Evolutionary conservation across 2,113 vertebrate genomes (phyloP).

Genomic region (Lophura nycthemera): DNA sequence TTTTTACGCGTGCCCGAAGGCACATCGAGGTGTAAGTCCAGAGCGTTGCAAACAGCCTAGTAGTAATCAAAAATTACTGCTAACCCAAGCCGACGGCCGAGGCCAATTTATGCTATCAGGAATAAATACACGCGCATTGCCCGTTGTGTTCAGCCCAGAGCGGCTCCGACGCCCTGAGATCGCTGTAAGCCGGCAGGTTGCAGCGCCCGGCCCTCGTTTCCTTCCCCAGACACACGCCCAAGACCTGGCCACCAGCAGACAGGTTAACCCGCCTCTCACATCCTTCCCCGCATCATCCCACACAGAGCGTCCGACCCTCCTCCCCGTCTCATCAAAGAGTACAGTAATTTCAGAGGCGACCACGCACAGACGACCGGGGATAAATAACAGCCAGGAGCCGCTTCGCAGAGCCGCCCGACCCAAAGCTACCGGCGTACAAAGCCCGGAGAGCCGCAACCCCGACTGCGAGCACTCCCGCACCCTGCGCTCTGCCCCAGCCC

Average conservation of each 20-base stretch:
- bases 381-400: not conserved
- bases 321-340: not conserved
- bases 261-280: not conserved
- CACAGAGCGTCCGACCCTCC: not conserved
- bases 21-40: not conserved
- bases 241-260: not conserved
- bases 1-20: not conserved
- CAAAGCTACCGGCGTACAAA: not conserved
- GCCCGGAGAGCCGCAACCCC: not conserved
- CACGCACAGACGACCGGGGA: not conserved
- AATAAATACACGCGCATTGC: slow-evolving; percentile 21
- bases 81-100: not conserved
- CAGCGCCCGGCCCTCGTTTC: not conserved
- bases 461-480: not conserved
- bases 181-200: slow-evolving; percentile 40
- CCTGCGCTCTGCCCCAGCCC: not conserved
- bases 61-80: not conserved
- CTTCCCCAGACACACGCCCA: not conserved
- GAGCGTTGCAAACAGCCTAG: not conserved
- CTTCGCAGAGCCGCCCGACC: not conserved
- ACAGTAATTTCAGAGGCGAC: not conserved
- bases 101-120: not conserved
- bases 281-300: not conserved
- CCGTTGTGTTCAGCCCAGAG: not conserved
- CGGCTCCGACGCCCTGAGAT: not conserved